phyloP scores from a whole-genome alignment of 2,113 vertebrate species.

The Mustela nigripes region DNA sequence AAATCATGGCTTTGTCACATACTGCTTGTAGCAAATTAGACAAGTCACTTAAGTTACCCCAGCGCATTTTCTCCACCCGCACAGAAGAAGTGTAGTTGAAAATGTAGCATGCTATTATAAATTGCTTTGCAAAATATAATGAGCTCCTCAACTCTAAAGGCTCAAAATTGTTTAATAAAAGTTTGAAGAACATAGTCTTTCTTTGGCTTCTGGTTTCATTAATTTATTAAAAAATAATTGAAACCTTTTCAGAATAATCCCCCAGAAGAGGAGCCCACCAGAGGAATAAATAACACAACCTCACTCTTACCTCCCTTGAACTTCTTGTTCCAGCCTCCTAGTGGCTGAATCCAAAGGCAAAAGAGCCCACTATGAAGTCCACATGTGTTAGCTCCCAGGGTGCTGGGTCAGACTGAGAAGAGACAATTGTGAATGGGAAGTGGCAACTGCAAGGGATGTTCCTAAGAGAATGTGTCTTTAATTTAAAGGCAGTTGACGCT shows the following conservation, averaged over 20 bases:
- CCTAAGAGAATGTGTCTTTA: not conserved
- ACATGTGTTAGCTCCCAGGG: not conserved
- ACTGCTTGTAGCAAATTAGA: not conserved
- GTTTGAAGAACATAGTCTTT: not conserved
- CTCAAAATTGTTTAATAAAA: slow-evolving; percentile 5
- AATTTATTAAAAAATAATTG: not conserved
- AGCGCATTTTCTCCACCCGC: not conserved
- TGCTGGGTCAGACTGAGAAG: not conserved
- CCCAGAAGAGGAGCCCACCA: not conserved
- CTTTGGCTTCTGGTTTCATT: not conserved
- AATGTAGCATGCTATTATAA: not conserved
- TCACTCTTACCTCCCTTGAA: not conserved
- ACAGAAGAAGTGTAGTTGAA: not conserved
- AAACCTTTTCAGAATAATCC: not conserved
- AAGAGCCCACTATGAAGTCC: fast-evolving
- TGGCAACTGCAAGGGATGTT: not conserved
- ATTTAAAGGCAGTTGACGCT: not conserved
- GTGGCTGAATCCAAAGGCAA: not conserved
- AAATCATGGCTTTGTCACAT: not conserved
- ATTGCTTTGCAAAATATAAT: not conserved
- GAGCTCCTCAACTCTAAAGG: not conserved
- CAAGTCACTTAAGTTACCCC: not conserved
- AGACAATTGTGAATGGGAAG: not conserved
- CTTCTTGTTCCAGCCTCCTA: not conserved
- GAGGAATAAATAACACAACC: not conserved